phyloP scores from a whole-genome alignment of 1,140 invertebrate genomes.

The Drosophila ananassae region DNA sequence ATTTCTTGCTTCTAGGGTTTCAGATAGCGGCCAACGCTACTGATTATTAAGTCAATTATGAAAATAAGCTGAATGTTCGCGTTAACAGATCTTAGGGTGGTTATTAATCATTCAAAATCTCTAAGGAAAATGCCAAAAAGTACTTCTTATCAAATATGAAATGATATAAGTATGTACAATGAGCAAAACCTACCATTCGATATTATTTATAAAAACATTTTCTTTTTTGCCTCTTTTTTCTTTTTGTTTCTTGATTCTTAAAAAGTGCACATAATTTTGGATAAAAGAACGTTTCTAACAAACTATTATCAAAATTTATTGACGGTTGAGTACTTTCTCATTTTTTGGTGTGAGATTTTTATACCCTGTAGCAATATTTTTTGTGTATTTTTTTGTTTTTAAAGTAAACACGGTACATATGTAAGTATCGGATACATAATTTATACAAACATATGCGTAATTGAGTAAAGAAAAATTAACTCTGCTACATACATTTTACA shows the following conservation, averaged over 20 bases:
- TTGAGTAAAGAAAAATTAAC: slow-evolving; percentile 41
- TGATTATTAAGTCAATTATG: slow-evolving; percentile 4
- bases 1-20: slow-evolving; percentile 2
- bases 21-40: slow-evolving; percentile 4
- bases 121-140: slow-evolving; percentile 53
- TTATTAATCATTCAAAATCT: slow-evolving; percentile 23
- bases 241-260: slow-evolving; percentile 10
- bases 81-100: slow-evolving; percentile 11
- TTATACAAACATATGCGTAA: slow-evolving; percentile 50
- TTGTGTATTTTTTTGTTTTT: slow-evolving; percentile 29
- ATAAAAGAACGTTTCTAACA: slow-evolving; percentile 64
- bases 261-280: slow-evolving; percentile 56
- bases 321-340: slow-evolving; percentile 37
- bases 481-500: slow-evolving; percentile 42
- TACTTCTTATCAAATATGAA: slow-evolving; percentile 63
- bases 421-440: slow-evolving; percentile 55
- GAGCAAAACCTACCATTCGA: slow-evolving; percentile 58
- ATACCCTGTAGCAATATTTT: slow-evolving; percentile 53
- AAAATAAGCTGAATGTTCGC: slow-evolving; percentile 17
- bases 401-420: slow-evolving; percentile 50
- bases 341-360: slow-evolving; percentile 37
- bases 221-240: slow-evolving; percentile 4
- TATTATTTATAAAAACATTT: slow-evolving; percentile 58
- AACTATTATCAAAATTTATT: slow-evolving; percentile 50
- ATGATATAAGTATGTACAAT: slow-evolving; percentile 77